Percentiles rank a stretch among this genome's conserved stretches.
Evolutionary conservation across 37 sponge, comb jelly and placozoan genomes (phyloP).

Genomic region (Agelas oroides): DNA sequence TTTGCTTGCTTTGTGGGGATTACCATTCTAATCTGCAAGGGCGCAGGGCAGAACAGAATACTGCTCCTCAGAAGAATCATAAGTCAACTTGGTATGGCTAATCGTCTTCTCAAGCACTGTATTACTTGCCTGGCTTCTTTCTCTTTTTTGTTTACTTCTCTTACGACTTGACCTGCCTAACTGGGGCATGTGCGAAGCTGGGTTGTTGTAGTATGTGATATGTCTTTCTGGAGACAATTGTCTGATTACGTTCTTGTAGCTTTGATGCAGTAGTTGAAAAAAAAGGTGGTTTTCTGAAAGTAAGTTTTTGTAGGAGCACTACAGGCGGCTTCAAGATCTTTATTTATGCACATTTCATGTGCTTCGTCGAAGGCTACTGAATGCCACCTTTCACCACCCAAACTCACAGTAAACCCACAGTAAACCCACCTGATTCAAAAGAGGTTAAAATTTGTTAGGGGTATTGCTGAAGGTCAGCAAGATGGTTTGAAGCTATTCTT

Average conservation of each 20-base stretch:
- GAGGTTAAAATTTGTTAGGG: background rate
- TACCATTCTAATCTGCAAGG: too few species aligned
- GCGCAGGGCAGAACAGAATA: too few species aligned
- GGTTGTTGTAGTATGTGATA: background rate
- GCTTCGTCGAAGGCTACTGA: constrained; percentile 30
- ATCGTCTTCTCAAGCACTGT: too few species aligned
- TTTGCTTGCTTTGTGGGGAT: too few species aligned
- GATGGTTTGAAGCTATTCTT: constrained; percentile 29
- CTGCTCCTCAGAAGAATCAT: too few species aligned
- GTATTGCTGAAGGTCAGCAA: constrained; percentile 16
- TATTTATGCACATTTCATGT: constrained; percentile 41
- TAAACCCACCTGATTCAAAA: constrained; percentile 12
- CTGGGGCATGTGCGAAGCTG: too few species aligned
- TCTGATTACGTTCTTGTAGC: background rate
- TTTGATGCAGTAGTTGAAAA: constrained; percentile 39
- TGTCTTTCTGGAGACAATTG: constrained; percentile 30
- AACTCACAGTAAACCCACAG: background rate
- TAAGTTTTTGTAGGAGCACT: constrained; percentile 32
- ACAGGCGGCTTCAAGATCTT: constrained; percentile 27
- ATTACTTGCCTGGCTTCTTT: too few species aligned
- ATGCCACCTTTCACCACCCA: background rate
- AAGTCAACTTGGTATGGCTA: too few species aligned
- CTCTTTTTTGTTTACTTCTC: too few species aligned
- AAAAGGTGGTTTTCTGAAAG: constrained; percentile 42
- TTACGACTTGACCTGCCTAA: too few species aligned